Conservation (phyloP, 2,797 vertebrate genomes). For the Pangasius mekongensis region DNA sequence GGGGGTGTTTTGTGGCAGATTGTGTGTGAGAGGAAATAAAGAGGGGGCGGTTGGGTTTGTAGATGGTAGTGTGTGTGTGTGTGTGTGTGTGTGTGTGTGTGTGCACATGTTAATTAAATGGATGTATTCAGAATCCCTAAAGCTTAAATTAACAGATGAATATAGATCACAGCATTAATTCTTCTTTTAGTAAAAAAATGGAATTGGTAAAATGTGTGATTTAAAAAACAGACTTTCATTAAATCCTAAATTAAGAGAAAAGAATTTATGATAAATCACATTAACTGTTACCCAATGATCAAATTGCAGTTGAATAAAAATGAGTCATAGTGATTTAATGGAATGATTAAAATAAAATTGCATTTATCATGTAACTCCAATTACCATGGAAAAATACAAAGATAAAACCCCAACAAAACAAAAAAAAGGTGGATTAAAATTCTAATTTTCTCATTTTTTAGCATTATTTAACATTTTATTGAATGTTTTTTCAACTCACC, state of each 20-base stretch:
- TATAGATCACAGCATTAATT: neutral
- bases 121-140: neutral
- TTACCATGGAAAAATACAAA: neutral
- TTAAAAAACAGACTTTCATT: neutral
- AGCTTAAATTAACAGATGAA: neutral
- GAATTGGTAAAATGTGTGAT: neutral
- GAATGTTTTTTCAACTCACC: neutral
- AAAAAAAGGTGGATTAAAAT: neutral
- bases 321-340: neutral
- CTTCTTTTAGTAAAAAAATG: neutral
- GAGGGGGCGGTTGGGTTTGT: conserved; percentile 10
- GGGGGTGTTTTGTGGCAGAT: conserved; percentile 42
- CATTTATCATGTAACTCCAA: neutral
- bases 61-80: conserved; percentile 5
- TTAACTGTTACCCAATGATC: neutral
- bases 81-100: conserved; percentile 19
- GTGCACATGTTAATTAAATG: neutral
- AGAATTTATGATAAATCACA: neutral
- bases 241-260: neutral
- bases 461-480: neutral
- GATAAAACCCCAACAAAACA: neutral
- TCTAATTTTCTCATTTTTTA: neutral
- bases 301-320: neutral
- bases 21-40: conserved; percentile 20
- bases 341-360: neutral